Evolutionary conservation across 2,888 invertebrate species (phyloP), one percentile per base, ranked within the genome.

Genomic region (Schizaphis graminum): DNA sequence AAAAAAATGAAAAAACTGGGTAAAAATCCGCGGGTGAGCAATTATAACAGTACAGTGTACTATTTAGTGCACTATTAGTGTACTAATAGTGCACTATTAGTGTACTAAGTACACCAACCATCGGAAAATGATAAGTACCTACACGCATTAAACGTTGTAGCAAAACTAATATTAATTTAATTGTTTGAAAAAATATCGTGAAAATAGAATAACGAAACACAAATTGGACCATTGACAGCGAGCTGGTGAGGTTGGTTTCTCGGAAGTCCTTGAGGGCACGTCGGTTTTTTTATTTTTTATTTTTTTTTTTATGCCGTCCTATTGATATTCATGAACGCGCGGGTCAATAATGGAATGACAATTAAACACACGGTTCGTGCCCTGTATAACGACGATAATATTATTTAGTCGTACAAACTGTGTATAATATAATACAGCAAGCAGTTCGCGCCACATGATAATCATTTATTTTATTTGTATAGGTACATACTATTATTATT

Each of bases 311-410:
- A n/a, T 91, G 49, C 13, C 35, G 13, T 87, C 86, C 41, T 92
- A 92, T 92, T 92, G 86, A 92, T 92, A 92, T 92, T 92, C 92
- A 87, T 86, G 57, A 92, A 87, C 86, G 87, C 86, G 61, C 92
- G 61, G 87, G 56, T 57, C 92, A 92, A 86, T 87, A 91, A 91
- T 87, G 61, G 92, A 92, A 92, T 92, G 87, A 92, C 86, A 87
- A 92, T 92, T 87, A 87, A 92, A 87, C 92, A 88, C 49, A 92
- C 92, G n/a, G 86, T 86, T 47, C 92, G 86, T 92, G 86, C 61
- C 87, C 61, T 77, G 77, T 90, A 35, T 90, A 90, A 77, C 49
- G 91, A 92, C 57, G 92, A 77, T 49, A 26, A 92, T 61, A 56
- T 35, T 88, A 24, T 88, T 88, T 67, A 16, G 49, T 88, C 41